Base-by-base conservation (phyloP, 2,113 vertebrate species). In the Phoenicopterus ruber region DNA sequence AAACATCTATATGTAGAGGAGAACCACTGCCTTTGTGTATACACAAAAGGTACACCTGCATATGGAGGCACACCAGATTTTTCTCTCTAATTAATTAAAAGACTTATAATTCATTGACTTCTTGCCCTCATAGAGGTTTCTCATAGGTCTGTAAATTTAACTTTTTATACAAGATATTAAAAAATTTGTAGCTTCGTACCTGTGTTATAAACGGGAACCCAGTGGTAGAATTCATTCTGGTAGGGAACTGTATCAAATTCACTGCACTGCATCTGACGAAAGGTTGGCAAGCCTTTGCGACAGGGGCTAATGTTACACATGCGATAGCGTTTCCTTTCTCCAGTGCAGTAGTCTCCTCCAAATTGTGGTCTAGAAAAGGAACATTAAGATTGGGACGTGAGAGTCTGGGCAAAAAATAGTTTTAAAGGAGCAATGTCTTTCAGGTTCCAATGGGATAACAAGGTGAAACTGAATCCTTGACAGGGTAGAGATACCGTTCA, bases 181-280 rank as follows among this genome's bases (percentile, higher is more conserved):
- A 88, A 66, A n/a, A 18, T 2, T 0, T 25, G 25, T 4, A 65
- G 25, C 2, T 38, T 87, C 90, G 52, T 98, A 99, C 99, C 96
- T 96, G 97, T 89, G 96, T 98, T 99, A 65, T 98, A 96, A 83
- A 99, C 96, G 0, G 99, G 99, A 92, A 99, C 98, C 99, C 99
- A 99, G 93, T 97, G 96, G 96, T 99, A 99, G 82, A 99, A 98
- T 65, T 99, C 98, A 3, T 99, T 99, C 96, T 99, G 98, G 97
- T 99, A 99, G 10, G 99, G 98, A 67, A 99, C 99, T 0, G 99
- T 99, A 96, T 99, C 98, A 94, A 99, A 99, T 95, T 99, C 99
- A 61, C 98, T 99, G 98, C 99, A 99, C 59, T 99, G 99, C 99
- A 99, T 99, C 96, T 99, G 99, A 42, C 99, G 98, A 79, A 99